A percentile compares a stretch with the other conserved stretches of the same genome.
Conservation (phyloP, 92 coral and sea anemone genomes). For the Bergia puertoricense region DNA sequence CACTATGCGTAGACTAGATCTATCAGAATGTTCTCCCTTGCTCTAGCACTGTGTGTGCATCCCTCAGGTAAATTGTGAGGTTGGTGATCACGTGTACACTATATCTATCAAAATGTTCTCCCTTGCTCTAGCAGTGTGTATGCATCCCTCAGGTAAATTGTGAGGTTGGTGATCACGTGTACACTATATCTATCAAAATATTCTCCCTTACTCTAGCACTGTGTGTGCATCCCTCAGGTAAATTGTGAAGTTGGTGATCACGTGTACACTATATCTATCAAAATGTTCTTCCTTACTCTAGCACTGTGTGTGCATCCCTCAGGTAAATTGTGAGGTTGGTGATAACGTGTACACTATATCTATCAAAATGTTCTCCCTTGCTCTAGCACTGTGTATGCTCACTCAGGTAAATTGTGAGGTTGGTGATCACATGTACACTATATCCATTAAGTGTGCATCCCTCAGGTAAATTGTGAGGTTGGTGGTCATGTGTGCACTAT, state of each 20-base stretch:
- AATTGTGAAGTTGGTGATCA: no score
- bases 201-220: neutral
- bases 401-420: neutral
- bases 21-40: neutral
- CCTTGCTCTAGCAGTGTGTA: neutral
- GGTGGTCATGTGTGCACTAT: no score
- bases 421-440: neutral
- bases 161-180: no score
- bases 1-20: no score
- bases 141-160: neutral
- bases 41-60: neutral
- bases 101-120: neutral
- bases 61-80: neutral
- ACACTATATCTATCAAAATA: no score
- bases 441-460: neutral
- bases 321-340: neutral
- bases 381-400: neutral
- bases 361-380: neutral
- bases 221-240: neutral
- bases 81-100: neutral
- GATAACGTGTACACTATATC: no score
- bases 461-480: neutral
- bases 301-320: neutral
- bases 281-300: neutral
- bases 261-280: neutral